Evolutionary conservation across 2,113 vertebrate species (phyloP), one percentile per base, ranked within the genome.

Genomic region (Pelobates fuscus): DNA sequence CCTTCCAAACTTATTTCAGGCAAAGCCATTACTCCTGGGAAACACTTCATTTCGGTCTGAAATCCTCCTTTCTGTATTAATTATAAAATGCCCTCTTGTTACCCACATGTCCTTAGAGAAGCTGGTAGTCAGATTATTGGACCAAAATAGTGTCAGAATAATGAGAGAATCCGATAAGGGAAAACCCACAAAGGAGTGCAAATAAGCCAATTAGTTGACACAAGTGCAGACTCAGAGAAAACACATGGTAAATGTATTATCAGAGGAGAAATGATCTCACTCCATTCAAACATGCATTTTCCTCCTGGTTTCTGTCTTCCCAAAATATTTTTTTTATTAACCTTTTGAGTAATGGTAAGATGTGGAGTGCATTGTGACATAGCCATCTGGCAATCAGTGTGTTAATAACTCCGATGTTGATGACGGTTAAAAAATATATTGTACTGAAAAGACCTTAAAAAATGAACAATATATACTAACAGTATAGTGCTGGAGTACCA

Each of bases 161-260:
- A 77, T 82, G 81, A 78, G 41, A 24, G 74, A 84, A 82, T 80
- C 80, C 80, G 78, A 18, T 82, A 79, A 82, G 77, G 75, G 63
- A 79, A 67, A 76, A 67, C 55, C 54, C 71, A 84, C 80, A 83
- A 83, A 88, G 83, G 58, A 74, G 80, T 77, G 83, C 71, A 1
- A 81, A 32, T 78, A 81, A 83, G 66, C 77, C 76, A 73, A 77
- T 61, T 81, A 82, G 71, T 78, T 82, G 77, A 21, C 29, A 63
- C 54, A 25, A 44, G 26, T 37, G 29, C 14, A 62, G 41, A 59
- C 46, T 63, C 25, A 4, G 60, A 58, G 70, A 65, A 66, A 43
- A 57, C 71, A 65, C 71, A 66, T 74, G 71, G 62, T 15, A 27
- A 54, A 74, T 74, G 64, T 66, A 66, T 74, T 43, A 57, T 65